These are phyloP conservation scores for Channallabes apus DNA, from an alignment of 2,797 vertebrate species.

Conservation along the genomic window DNA sequence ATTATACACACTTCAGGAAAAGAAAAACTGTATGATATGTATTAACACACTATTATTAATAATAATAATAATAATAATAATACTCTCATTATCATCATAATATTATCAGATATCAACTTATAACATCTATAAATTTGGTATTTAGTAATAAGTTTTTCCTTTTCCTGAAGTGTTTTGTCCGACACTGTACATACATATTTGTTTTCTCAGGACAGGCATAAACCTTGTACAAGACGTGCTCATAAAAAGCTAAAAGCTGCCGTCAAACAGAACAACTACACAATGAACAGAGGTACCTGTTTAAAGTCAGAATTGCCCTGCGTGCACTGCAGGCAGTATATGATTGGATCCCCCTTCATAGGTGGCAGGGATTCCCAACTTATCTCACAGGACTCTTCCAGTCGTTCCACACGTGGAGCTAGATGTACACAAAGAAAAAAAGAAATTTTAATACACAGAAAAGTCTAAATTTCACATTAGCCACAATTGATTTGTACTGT, in stretches of 20 bases:
- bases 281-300: slow-evolving; percentile 77
- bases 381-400: slow-evolving; percentile 91
- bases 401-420: slow-evolving; percentile 90
- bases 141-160: too few relatives aligned
- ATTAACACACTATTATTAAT: too few relatives aligned
- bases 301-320: slow-evolving; percentile 93
- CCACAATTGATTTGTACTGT: too few relatives aligned
- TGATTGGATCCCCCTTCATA: slow-evolving; percentile 94
- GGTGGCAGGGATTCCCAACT: slow-evolving; percentile 87
- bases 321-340: slow-evolving; percentile 93
- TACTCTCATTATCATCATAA: too few relatives aligned
- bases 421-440: neutral
- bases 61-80: too few relatives aligned
- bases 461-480: neutral
- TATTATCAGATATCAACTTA: too few relatives aligned
- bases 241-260: neutral
- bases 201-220: neutral
- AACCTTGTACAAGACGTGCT: neutral
- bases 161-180: neutral
- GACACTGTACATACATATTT: neutral
- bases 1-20: too few relatives aligned
- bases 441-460: neutral
- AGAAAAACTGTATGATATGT: too few relatives aligned
- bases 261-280: neutral
- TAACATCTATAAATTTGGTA: too few relatives aligned